phyloP scores from a whole-genome alignment of 2,797 vertebrate genomes.

The Apogon hyalosoma region DNA sequence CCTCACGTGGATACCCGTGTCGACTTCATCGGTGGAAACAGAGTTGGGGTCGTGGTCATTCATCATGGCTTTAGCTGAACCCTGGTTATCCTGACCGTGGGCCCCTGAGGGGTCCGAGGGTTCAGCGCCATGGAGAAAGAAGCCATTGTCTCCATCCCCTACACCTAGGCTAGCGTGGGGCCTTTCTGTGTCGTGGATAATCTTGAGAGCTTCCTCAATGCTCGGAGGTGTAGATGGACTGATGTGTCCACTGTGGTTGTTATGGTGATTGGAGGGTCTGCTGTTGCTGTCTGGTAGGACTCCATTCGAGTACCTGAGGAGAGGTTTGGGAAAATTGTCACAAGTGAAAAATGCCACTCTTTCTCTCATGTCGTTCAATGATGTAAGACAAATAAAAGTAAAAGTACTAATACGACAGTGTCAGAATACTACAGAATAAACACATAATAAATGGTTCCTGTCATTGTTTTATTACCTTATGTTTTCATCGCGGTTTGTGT shows the following conservation, averaged over 20 bases:
- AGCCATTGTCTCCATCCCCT: constrained; percentile 87
- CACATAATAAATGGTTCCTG: too few relatives aligned
- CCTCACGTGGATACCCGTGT: constrained; percentile 96
- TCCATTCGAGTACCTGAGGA: constrained; percentile 86
- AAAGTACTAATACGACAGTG: too few relatives aligned
- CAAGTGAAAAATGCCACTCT: not conserved
- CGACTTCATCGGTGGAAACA: constrained; percentile 89
- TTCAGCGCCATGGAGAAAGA: constrained; percentile 92
- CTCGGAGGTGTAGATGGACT: constrained; percentile 90
- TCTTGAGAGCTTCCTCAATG: constrained; percentile 96
- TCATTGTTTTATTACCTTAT: too few relatives aligned
- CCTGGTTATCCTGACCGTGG: constrained; percentile 44
- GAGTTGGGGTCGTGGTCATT: constrained; percentile 87
- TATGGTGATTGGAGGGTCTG: constrained; percentile 67
- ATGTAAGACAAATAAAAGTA: too few relatives aligned
- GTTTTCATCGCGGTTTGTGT: too few relatives aligned
- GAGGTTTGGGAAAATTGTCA: constrained; percentile 8
- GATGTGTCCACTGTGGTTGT: constrained; percentile 66
- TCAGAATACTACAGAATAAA: too few relatives aligned
- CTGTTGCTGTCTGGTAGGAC: constrained; percentile 84
- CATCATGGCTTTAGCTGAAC: constrained; percentile 78
- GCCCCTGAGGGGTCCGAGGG: constrained; percentile 75
- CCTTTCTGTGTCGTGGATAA: constrained; percentile 93
- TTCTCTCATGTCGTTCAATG: too few relatives aligned
- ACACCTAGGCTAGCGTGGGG: constrained; percentile 83